Evolutionary conservation across 2,888 invertebrate species (phyloP), one percentile per base, ranked within the genome.

Genomic region (Drosophila suboccidentalis): DNA sequence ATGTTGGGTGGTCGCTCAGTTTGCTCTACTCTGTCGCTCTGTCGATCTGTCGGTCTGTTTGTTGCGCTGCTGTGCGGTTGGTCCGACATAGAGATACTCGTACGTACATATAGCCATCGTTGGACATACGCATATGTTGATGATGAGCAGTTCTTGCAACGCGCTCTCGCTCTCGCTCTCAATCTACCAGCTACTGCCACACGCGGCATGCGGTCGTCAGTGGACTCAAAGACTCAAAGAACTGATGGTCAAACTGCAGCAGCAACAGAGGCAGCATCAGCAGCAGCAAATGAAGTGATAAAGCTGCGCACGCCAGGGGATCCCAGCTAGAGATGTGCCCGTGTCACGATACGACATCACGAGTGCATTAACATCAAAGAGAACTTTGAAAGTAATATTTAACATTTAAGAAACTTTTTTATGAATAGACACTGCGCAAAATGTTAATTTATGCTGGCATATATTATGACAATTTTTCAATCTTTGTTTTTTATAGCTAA

Each of bases 211-310:
- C 89, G 86, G 86, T 89, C 89, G 82, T 78, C 62, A 63, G 63
- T 57, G 50, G 69, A 50, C 60, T 68, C 78, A 80, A 26, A 26
- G 6, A n/a, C 36, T 36, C 36, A n/a, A 74, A 80, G 71, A 87
- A 81, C 83, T 85, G 88, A 79, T 89, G 89, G 82, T 78, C 89
- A 81, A 89, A 82, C 80, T 83, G 87, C 83, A 88, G 71, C 49
- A 71, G 46, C 64, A 64, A 34, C 63, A 47, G 29, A 26, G 29
- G 53, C 47, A 38, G 55, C 70, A 70, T 61, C 70, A 65, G 76
- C 69, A 68, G 72, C 71, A 78, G 78, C 77, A 89, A 90, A 89
- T 90, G 82, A 89, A 89, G 87, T 89, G 89, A 89, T 89, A 89
- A 89, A 87, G 90, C 87, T 85, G 75, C 82, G 79, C 87, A 79